Base-by-base conservation (phyloP, 2,888 invertebrate species). In the Xestia sexstrigata region DNA sequence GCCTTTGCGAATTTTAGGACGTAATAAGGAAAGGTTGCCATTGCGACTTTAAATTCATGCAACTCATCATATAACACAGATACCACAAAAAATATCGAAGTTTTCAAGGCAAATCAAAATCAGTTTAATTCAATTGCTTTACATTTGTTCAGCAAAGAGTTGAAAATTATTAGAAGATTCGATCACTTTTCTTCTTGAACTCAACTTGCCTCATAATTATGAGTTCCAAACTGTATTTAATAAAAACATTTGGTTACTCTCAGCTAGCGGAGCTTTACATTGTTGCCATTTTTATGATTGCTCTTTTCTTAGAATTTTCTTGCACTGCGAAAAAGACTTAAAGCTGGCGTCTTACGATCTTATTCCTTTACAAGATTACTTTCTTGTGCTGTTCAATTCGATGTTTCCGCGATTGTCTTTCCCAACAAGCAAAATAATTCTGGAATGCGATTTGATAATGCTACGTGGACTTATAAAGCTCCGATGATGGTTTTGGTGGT, bases 321-420 rank as follows among this genome's bases (percentile, higher is more conserved):
- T 23, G 49, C 52, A 35, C n/a, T 67, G 82, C 82, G 67, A 76
- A 73, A 60, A 45, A 47, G 15, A 26, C 23, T 26, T 66, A 35
- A 74, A 35, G 42, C 65, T 42, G 8, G 68, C 55, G 30, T 49
- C 20, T 15, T 26, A 1, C 23, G 7, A 26, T 42, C 7, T 39
- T 23, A n/a, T 45, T 15, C 9, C 26, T 26, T 55, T 45, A 35
- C 1, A 45, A 23, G 7, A 23, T 30, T 23, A 17, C 11, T 66
- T 52, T 42, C n/a, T 35, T 45, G 13, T 45, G 63, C 20, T 63
- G 9, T 62, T 35, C 35, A 62, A n/a, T 15, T 45, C 23, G 17
- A 17, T n/a, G 26, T 49, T 58, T 35, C 6, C 8, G 68, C 47
- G 47, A 58, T 8, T 39, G 26, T 63, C 20, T n/a, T n/a, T 71